Base-by-base conservation (phyloP, 2,113 vertebrate species). In the Myotis yumanensis region DNA sequence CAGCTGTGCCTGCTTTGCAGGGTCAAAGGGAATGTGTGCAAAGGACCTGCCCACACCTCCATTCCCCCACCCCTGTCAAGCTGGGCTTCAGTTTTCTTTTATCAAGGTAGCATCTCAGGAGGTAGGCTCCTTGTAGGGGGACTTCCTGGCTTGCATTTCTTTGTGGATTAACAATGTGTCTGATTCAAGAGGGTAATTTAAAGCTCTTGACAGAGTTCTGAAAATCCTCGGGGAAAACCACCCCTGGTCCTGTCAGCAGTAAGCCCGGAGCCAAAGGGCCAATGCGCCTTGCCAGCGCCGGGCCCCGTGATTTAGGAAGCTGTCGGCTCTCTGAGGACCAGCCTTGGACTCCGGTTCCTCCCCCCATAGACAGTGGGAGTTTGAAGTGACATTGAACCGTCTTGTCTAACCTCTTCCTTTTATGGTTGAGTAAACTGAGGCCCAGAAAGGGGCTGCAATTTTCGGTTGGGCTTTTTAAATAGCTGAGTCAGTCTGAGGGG, bases 401-500 rank as follows among this genome's bases (percentile, higher is more conserved):
- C 18, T 51, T 75, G 48, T 72, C 52, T 57, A 14, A 68, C 22
- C 28, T 76, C 80, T 73, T 85, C 17, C 30, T 80, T 83, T 96
- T 83, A 28, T 2, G 43, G 83, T 69, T 51, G 59, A 52, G 71
- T 75, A 93, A 95, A 94, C 86, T 86, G 93, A 93, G 96, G 68
- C 40, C 46, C 46, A 51, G 57, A 14, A 59, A 54, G 46, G 71
- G 68, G 23, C 23, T 77, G 4, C 43, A 2, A 10, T 72, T 96
- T 96, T 89, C 71, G 54, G 0, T 48, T 68, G 71, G 52, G 32
- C 69, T 81, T 59, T 76, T 93, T 46, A 94, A 94, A 76, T 48
- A 54, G 91, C 90, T 96, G 90, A 96, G 90, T 96, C 92, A 90
- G 93, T 80, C 28, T 11, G 52, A 62, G 48, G 30, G 66, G 89